Conservation (phyloP, 2,113 vertebrate genomes). For the Mesembrinibis cayennensis region DNA sequence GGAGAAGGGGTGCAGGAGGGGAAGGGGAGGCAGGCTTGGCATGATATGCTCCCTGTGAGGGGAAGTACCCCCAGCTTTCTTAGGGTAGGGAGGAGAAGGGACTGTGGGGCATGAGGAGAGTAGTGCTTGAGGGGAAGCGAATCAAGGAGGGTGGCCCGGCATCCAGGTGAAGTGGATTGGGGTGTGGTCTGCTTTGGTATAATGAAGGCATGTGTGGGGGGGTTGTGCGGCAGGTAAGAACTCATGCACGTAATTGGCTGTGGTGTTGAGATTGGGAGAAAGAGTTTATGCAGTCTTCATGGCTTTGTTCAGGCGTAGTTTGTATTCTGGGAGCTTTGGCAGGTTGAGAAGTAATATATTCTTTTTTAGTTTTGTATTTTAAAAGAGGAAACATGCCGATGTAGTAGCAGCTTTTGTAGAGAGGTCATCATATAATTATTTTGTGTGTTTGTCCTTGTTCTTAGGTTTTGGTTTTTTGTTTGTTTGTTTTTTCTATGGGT, state of each 20-base stretch:
- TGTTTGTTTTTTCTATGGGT: not conserved
- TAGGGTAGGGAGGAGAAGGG: not conserved
- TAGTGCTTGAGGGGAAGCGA: not conserved
- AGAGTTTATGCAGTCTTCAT: not conserved
- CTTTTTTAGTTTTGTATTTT: not conserved
- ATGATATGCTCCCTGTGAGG: not conserved
- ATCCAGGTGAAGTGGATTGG: not conserved
- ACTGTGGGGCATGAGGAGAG: not conserved
- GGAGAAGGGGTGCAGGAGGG: not conserved
- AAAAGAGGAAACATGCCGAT: not conserved
- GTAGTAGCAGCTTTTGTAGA: not conserved
- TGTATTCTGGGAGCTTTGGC: conserved; percentile 3
- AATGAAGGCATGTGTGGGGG: not conserved
- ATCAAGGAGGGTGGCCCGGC: not conserved
- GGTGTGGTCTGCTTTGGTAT: not conserved
- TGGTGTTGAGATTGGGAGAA: not conserved
- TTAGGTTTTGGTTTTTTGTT: not conserved
- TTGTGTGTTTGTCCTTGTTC: not conserved
- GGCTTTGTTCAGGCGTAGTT: not conserved
- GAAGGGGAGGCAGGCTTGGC: not conserved
- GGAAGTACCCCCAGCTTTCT: not conserved
- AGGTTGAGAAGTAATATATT: not conserved
- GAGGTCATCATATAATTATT: not conserved
- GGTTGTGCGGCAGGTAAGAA: not conserved
- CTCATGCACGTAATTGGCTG: not conserved